A percentile compares a stretch with the other conserved stretches of the same genome.
These are phyloP conservation scores for Barbus barbus DNA, from an alignment of 2,113 vertebrate genomes.

Conservation along the genomic window DNA sequence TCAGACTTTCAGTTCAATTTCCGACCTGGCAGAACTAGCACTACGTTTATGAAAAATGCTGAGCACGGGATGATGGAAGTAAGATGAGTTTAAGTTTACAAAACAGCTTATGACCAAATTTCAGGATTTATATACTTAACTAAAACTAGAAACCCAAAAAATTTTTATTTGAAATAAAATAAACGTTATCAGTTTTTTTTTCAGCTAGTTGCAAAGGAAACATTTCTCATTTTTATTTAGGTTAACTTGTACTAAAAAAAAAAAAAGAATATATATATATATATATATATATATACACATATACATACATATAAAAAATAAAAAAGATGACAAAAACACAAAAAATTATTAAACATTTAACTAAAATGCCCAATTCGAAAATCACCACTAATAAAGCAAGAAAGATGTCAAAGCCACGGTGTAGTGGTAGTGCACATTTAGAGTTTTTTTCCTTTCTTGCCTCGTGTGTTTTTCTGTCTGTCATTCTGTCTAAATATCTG, in stretches of 20 bases:
- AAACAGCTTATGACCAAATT: not conserved
- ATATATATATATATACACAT: not conserved
- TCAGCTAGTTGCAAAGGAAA: too few relatives aligned
- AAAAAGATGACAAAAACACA: not conserved
- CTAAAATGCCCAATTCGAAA: not conserved
- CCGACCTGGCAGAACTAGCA: not conserved
- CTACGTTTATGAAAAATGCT: not conserved
- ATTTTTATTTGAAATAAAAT: not conserved
- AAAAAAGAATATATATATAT: too few relatives aligned
- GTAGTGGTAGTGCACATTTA: too few relatives aligned
- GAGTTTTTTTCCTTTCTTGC: too few relatives aligned
- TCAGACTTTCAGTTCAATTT: constrained; percentile 4
- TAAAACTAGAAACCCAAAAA: not conserved
- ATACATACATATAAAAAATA: not conserved
- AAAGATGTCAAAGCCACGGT: not conserved
- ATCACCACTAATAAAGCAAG: not conserved
- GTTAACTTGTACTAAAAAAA: not conserved
- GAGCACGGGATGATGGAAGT: not conserved
- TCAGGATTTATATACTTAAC: not conserved
- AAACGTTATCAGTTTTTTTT: too few relatives aligned
- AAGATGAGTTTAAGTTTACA: not conserved
- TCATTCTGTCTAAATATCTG: too few relatives aligned
- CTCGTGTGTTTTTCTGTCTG: too few relatives aligned
- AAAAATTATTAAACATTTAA: too few relatives aligned
- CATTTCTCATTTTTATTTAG: not conserved